Base-by-base conservation (phyloP, 2,113 vertebrate species). In the Carassius carassius region DNA sequence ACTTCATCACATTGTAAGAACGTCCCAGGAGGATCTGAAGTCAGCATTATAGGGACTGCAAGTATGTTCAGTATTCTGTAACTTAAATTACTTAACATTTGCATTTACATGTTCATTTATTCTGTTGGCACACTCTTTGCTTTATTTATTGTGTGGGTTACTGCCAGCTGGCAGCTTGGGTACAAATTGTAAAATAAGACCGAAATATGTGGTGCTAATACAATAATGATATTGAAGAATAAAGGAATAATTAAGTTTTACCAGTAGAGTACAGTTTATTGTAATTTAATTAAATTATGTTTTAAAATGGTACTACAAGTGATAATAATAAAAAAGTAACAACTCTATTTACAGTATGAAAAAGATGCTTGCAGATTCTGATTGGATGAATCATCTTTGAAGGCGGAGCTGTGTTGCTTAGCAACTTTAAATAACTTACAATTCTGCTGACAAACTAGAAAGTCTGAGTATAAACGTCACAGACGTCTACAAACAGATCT, bases 91-190 rank as follows among this genome's bases (percentile, higher is more conserved):
- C 23, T 75, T 29, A 29, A 25, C 14, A 75, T 75, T 75, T 29
- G 8, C 47, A 75, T 75, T 17, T 51, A 51, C 73, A 75, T 75
- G 73, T 75, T 75, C 23, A 54, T 75, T 75, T 29, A 51, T 54
- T 75, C 47, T 75, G n/a, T 29, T 51, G 73, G 73, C 73, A 75
- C 23, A 10, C n/a, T 29, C n/a, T 51, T 75, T 75, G 23, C 73
- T 75, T 75, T 75, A 29, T 75, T 51, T 75, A 75, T 51, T 75
- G 73, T 75, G 23, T 4, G 47, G 21, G n/a, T 54, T 16, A 16
- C 47, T 49, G 47, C 73, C 73, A 29, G 73, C 73, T 75, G 73
- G 73, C 47, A 75, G 47, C n/a, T 54, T 49, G 47, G 47, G 3
- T 47, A 54, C 14, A 11, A 54, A 25, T 51, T 25, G n/a, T 75